Conservation (phyloP, 1,140 invertebrate genomes). For the Cataglyphis hispanica region DNA sequence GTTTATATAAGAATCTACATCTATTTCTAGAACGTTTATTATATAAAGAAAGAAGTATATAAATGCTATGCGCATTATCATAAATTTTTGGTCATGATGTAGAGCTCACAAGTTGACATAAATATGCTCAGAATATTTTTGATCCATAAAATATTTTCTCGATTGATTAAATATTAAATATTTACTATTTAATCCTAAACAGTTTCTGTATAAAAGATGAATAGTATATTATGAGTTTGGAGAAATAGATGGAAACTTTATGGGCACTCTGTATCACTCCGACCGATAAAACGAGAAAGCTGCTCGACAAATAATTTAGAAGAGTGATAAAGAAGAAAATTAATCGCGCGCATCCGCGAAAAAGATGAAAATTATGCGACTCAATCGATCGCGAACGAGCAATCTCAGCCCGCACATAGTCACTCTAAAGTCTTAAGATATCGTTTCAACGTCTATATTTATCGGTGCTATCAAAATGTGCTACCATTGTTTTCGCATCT, state of each 20-base stretch:
- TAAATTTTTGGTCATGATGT: background rate
- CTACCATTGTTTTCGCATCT: slow-evolving; percentile 83
- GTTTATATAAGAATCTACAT: background rate
- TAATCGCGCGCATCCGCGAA: background rate
- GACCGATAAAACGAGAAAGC: slow-evolving; percentile 42
- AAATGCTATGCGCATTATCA: background rate
- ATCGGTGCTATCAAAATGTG: slow-evolving; percentile 80
- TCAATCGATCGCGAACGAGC: slow-evolving; percentile 29
- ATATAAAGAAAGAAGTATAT: background rate
- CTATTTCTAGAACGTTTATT: slow-evolving; percentile 9
- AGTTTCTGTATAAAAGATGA: background rate
- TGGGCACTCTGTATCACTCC: slow-evolving; percentile 7
- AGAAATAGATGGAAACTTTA: background rate
- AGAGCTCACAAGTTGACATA: background rate
- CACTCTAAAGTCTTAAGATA: slow-evolving; percentile 61
- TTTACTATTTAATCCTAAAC: background rate
- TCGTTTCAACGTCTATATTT: slow-evolving; percentile 74
- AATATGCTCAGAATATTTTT: background rate
- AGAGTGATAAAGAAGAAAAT: background rate
- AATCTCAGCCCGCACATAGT: slow-evolving; percentile 65
- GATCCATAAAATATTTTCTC: background rate
- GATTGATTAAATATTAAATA: background rate
- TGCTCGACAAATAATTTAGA: slow-evolving; percentile 21
- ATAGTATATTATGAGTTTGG: background rate
- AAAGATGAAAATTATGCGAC: background rate